Conservation (phyloP, 1,140 invertebrate genomes). For the Venturia canescens region DNA sequence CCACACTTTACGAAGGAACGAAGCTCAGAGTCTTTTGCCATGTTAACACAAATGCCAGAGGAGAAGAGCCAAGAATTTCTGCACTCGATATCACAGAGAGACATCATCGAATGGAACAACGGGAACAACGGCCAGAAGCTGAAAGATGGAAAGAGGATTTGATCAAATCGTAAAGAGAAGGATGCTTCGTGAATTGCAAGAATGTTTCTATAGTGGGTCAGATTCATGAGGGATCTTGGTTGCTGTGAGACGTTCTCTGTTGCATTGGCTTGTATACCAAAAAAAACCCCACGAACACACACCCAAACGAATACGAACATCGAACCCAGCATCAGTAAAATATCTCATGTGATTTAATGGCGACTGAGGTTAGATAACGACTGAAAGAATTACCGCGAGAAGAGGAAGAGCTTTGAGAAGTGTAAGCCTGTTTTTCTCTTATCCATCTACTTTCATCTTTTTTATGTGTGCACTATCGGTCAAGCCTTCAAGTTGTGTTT, state of each 20-base stretch:
- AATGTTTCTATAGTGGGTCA: not conserved
- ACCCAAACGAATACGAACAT: conserved; percentile 45
- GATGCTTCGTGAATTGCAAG: not conserved
- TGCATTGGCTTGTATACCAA: not conserved
- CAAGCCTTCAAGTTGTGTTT: too few relatives aligned
- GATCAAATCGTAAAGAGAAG: conserved; percentile 15
- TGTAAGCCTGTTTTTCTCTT: not conserved
- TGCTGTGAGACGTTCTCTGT: not conserved
- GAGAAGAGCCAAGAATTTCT: conserved; percentile 5
- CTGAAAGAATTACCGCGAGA: conserved; percentile 35
- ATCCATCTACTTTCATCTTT: not conserved
- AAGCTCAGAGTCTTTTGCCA: not conserved
- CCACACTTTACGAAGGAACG: not conserved
- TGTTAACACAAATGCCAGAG: conserved; percentile 18
- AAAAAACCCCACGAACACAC: too few relatives aligned
- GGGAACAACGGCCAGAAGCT: not conserved
- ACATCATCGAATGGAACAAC: conserved; percentile 14
- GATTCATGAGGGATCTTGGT: conserved; percentile 21
- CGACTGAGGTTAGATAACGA: conserved; percentile 63
- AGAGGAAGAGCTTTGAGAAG: conserved; percentile 4
- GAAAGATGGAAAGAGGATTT: conserved; percentile 27
- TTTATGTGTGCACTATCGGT: too few relatives aligned
- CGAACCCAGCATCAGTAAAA: conserved; percentile 53
- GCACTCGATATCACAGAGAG: conserved; percentile 1
- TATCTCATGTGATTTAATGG: conserved; percentile 63